Conservation (phyloP, 1,140 invertebrate genomes). For the Druon quercuslanigerum region DNA sequence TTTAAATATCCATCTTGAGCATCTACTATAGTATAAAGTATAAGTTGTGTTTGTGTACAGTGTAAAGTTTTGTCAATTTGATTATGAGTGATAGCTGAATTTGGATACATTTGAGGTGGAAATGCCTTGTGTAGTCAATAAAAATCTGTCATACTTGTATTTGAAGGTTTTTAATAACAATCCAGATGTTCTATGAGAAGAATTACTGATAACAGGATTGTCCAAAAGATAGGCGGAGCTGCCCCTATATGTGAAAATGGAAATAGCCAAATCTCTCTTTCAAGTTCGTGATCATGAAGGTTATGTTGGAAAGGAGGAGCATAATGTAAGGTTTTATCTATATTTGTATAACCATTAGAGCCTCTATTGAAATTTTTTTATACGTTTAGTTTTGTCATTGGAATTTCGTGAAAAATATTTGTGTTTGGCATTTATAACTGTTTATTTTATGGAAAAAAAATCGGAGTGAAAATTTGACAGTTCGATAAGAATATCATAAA, state of each 20-base stretch:
- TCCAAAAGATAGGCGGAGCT: background rate
- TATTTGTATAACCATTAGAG: slow-evolving; percentile 13
- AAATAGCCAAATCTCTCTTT: slow-evolving; percentile 91
- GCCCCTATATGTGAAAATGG: slow-evolving; percentile 77
- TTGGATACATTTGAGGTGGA: too few relatives aligned
- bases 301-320: slow-evolving; percentile 89
- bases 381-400: slow-evolving; percentile 7
- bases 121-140: too few relatives aligned
- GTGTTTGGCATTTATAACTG: too few relatives aligned
- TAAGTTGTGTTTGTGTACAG: slow-evolving; percentile 1
- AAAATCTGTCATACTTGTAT: too few relatives aligned
- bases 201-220: background rate
- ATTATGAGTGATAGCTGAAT: background rate
- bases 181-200: too few relatives aligned
- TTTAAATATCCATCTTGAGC: slow-evolving; percentile 24
- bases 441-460: too few relatives aligned
- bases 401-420: background rate
- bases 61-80: background rate
- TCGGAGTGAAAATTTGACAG: too few relatives aligned
- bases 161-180: too few relatives aligned
- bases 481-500: too few relatives aligned
- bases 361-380: background rate
- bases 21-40: slow-evolving; percentile 8
- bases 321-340: slow-evolving; percentile 79
- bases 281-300: slow-evolving; percentile 89